phyloP scores from a whole-genome alignment of 2,888 invertebrate species.

The Apomyelois bistriatella region DNA sequence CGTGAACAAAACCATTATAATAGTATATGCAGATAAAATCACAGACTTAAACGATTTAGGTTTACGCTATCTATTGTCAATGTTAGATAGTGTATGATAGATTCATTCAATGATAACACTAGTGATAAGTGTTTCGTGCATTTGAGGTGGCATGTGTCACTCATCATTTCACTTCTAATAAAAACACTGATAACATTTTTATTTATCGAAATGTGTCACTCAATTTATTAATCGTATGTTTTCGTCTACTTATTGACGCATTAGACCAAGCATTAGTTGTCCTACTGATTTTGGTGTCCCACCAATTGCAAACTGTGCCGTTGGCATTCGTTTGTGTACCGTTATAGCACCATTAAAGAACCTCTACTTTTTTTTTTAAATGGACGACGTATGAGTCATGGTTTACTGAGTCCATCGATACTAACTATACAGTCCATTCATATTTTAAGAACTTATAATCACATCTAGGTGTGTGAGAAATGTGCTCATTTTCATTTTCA shows the following conservation, averaged over 20 bases:
- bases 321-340: constrained; percentile 46
- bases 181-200: neutral
- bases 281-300: constrained; percentile 11
- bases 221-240: neutral
- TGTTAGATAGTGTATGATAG: neutral
- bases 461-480: no score
- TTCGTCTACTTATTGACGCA: constrained; percentile 7
- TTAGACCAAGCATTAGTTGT: constrained; percentile 10
- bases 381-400: constrained; percentile 52
- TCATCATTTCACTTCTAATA: neutral
- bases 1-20: no score
- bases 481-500: no score
- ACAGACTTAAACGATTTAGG: neutral
- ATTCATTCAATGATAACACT: neutral
- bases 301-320: constrained; percentile 26
- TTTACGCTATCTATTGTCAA: neutral
- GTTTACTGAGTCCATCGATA: constrained; percentile 2
- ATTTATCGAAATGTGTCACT: constrained; percentile 2
- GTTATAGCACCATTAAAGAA: constrained; percentile 37
- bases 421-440: constrained; percentile 3
- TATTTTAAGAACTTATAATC: constrained; percentile 28
- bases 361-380: constrained; percentile 44
- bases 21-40: no score
- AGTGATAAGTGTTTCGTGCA: neutral
- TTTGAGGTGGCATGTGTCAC: neutral